Base-by-base conservation (phyloP, 2,113 vertebrate species). In the Ariopsis seemanni region DNA sequence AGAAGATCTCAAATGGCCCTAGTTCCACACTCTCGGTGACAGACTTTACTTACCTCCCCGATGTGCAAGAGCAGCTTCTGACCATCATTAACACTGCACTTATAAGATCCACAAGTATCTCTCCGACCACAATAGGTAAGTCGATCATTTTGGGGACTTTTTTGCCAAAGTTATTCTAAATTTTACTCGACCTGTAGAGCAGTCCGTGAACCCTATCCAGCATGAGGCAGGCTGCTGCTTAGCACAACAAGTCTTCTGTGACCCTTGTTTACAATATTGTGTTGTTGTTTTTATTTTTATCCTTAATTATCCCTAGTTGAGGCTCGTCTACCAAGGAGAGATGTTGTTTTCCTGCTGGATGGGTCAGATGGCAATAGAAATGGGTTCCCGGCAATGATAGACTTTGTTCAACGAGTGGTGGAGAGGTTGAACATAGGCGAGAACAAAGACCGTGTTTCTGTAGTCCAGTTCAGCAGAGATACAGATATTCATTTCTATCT, bases 381-480 rank as follows among this genome's bases (percentile, higher is more conserved):
- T 89, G 88, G 83, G 55, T 91, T 91, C 86, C 86, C 86, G 50
- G 86, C 85, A 52, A 91, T 90, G 89, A 79, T 57, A 55, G 88
- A 89, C 58, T 91, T 91, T 89, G 90, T 91, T 34, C 87, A 88
- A 60, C 88, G 63, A 82, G 63, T 92, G 77, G 91, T 92, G 34
- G 90, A 90, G 85, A 90, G 80, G 42, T 82, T 93, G 65, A 85
- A 89, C 57, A 67, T 93, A 53, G 89, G 67, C 12, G 65, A 82
- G 58, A 84, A 90, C 86, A 90, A 87, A 89, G 91, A 90, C 71
- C 89, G 85, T 11, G 83, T 93, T 18, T 88, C 91, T 75, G 81
- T 93, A 42, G 90, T 90, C 53, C 91, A 92, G 42, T 92, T 90
- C 84, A 87, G 92, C 82, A 90, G 88, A 83, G 92, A 92, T n/a